Evolutionary conservation across 2,113 vertebrate species (phyloP).

Genomic region (Perca schrenkii): DNA sequence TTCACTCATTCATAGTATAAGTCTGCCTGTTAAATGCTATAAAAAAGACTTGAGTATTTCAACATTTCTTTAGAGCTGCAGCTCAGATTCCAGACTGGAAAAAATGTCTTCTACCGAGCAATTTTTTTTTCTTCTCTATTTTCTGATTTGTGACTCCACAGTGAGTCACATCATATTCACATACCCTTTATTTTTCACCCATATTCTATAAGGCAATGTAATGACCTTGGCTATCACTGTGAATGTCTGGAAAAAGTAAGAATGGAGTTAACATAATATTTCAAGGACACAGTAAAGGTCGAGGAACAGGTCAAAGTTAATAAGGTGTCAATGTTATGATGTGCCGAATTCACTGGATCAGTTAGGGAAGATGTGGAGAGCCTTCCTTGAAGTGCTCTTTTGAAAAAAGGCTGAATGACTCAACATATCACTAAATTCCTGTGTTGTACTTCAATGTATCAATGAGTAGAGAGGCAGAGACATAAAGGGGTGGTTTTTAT

Average conservation of each 20-base stretch:
- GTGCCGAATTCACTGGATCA: slow-evolving; percentile 31
- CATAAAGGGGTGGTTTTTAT: too few species aligned
- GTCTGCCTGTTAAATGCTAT: not conserved
- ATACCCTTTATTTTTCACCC: not conserved
- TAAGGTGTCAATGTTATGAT: not conserved
- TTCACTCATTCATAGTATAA: not conserved
- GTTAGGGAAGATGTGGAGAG: slow-evolving; percentile 43
- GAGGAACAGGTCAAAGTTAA: not conserved
- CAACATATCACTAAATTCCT: slow-evolving; percentile 44
- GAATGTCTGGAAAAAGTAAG: not conserved
- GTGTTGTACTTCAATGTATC: not conserved
- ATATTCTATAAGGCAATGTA: not conserved
- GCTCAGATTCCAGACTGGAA: not conserved
- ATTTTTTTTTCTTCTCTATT: not conserved
- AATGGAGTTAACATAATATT: not conserved
- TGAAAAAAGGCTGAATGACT: slow-evolving; percentile 73
- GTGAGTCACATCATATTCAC: not conserved
- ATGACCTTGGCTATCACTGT: not conserved
- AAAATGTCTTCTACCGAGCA: not conserved
- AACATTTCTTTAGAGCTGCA: not conserved
- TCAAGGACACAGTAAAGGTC: not conserved
- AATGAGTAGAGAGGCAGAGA: too few species aligned
- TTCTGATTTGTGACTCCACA: not conserved
- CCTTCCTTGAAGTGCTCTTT: slow-evolving; percentile 57
- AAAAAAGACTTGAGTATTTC: not conserved